A percentile compares a stretch with the other conserved stretches of the same genome.
These are phyloP conservation scores for Irena cyanogastra DNA, from an alignment of 2,113 vertebrate genomes.

Conservation along the genomic window DNA sequence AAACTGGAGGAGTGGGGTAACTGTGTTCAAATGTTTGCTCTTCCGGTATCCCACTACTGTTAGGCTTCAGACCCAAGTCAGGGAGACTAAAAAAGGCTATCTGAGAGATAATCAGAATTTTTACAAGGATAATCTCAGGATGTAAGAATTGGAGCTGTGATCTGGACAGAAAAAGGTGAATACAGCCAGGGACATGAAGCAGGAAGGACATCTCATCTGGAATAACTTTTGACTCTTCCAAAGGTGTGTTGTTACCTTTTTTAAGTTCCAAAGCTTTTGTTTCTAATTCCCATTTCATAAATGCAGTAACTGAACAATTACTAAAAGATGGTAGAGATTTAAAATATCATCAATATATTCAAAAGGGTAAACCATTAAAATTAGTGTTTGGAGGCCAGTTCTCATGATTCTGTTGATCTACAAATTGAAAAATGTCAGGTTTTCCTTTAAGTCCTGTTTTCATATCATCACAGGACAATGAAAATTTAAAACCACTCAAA, in stretches of 20 bases:
- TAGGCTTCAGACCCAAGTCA: neutral
- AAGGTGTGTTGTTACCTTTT: neutral
- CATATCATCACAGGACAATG: neutral
- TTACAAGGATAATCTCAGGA: neutral
- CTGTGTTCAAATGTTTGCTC: neutral
- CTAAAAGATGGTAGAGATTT: neutral
- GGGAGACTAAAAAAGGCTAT: neutral
- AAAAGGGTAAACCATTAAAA: neutral
- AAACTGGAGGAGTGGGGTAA: accelerated
- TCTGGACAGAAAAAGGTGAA: neutral
- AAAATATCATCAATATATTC: neutral
- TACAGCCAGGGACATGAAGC: neutral
- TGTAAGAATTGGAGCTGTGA: neutral
- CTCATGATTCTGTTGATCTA: neutral
- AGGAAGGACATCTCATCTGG: neutral
- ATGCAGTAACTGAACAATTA: neutral
- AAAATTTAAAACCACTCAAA: neutral
- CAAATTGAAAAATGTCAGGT: neutral
- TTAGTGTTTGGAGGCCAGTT: neutral
- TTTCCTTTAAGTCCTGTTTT: neutral
- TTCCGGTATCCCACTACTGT: neutral
- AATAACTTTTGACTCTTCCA: neutral
- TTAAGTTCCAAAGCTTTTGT: neutral
- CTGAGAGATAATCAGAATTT: neutral
- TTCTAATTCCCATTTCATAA: neutral